Percentiles rank a stretch among this genome's conserved stretches.
These are phyloP conservation scores for Pogonomyrmex californicus DNA, from an alignment of 1,140 invertebrate genomes.

Conservation along the genomic window DNA sequence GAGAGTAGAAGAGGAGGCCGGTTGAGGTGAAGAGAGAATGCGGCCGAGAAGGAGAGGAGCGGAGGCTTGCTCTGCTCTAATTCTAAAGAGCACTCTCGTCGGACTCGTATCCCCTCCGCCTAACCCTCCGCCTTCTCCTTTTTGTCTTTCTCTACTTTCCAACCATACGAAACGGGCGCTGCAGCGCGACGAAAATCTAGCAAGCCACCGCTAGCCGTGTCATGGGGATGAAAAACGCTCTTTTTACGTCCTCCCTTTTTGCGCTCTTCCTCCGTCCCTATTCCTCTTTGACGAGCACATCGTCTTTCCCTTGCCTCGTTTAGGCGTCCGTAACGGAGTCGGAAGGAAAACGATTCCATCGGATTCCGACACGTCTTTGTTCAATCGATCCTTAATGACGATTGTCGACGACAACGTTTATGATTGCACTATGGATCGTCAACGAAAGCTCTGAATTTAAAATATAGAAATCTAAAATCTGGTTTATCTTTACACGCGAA, in stretches of 20 bases:
- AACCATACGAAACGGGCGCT: conserved; percentile 59
- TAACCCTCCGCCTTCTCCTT: conserved; percentile 60
- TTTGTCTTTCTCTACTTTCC: conserved; percentile 72
- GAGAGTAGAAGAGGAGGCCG: conserved; percentile 59
- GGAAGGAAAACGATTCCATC: conserved; percentile 57
- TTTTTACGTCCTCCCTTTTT: conserved; percentile 62
- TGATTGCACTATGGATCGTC: background rate
- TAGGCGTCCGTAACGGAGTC: conserved; percentile 18
- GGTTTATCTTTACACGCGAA: background rate
- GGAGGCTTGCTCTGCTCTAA: conserved; percentile 80
- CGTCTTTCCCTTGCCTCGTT: conserved; percentile 41
- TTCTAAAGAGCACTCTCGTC: conserved; percentile 81
- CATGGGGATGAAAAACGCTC: conserved; percentile 76
- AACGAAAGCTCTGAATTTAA: conserved; percentile 24
- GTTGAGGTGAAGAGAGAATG: conserved; percentile 45
- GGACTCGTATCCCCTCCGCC: conserved; percentile 67
- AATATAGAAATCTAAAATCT: background rate
- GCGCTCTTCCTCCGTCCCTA: conserved; percentile 12
- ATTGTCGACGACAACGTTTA: background rate
- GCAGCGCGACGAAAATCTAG: conserved; percentile 71
- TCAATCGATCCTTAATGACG: conserved; percentile 62
- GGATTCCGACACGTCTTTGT: conserved; percentile 47
- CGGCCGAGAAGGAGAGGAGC: conserved; percentile 61
- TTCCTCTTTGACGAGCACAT: conserved; percentile 11
- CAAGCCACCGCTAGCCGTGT: conserved; percentile 62